Base-by-base conservation (phyloP, 2,797 vertebrate genomes). In the Glyptemys insculpta region DNA sequence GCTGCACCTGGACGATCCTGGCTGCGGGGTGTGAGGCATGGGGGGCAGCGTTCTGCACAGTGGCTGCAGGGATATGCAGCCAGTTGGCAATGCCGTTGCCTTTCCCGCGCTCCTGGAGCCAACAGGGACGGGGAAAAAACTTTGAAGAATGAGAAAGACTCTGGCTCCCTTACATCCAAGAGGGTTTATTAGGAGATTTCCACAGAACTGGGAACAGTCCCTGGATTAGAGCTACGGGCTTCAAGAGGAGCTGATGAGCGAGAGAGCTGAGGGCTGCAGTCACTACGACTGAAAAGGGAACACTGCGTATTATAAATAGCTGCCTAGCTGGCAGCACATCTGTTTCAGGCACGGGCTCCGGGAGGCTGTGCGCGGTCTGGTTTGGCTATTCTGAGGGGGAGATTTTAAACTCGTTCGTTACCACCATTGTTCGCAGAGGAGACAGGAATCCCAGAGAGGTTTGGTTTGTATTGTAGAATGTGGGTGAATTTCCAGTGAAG, bases 301-400 rank as follows among this genome's bases (percentile, higher is more conserved):
- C 56, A 83, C 95, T 84, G 94, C 88, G 89, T 94, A 96, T 97
- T 95, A 97, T 97, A 97, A 97, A 97, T 94, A 97, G 97, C 95
- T 95, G 93, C 90, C 83, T 94, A 91, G 65, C 95, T 93, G 85
- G 93, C 92, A 95, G 95, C 95, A 94, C 94, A 90, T 98, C 97
- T 97, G 97, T 95, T 98, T 96, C 89, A 92, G 96, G 95, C 95
- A 89, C 96, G 27, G 1, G 93, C 97, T 96, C 86, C 57, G 93
- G 97, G 93, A 94, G 92, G 89, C 95, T 96, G 90, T 85, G 95
- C 94, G 54, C 94, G 95, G 93, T 96, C 96, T 95, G 94, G 80
- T 90, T 92, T 93, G 92, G 96, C 93, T 95, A 93, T 96, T 95
- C 94, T 90, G 88, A 90, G 93, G 90, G 91, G 91, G 95, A 95